phyloP scores from a whole-genome alignment of 2,113 vertebrate species.

The Ptyas mucosa region DNA sequence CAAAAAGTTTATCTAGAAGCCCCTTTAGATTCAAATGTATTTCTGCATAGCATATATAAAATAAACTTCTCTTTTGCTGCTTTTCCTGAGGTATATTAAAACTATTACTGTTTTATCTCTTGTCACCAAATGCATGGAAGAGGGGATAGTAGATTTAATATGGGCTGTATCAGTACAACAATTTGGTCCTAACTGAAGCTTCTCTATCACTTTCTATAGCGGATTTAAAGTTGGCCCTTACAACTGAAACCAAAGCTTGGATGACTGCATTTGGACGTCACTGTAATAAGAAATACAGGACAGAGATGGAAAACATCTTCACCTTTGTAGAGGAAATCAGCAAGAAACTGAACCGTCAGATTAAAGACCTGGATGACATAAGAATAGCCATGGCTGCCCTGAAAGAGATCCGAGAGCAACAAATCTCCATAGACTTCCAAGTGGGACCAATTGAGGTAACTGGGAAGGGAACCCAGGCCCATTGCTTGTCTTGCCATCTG shows the following conservation, averaged over 20 bases:
- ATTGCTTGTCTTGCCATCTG: not conserved
- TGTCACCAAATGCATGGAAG: not conserved
- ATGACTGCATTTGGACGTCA: conserved; percentile 79
- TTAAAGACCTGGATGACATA: conserved; percentile 92
- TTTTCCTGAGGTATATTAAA: not conserved
- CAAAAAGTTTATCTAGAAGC: not conserved
- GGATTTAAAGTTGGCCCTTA: conserved; percentile 85
- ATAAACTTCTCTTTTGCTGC: not conserved
- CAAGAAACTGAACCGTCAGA: conserved; percentile 85
- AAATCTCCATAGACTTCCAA: conserved; percentile 85
- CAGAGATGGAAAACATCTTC: conserved; percentile 89
- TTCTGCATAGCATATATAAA: not conserved
- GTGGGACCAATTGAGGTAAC: conserved; percentile 89
- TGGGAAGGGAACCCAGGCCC: not conserved
- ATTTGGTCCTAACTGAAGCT: not conserved
- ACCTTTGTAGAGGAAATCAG: conserved; percentile 82
- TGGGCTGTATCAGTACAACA: not conserved
- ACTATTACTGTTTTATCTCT: not conserved
- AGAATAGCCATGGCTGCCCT: conserved; percentile 86
- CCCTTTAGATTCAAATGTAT: not conserved
- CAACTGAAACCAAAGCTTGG: conserved; percentile 87
- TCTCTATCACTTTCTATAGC: conserved; percentile 61
- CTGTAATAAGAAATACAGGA: conserved; percentile 86
- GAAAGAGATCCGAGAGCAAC: conserved; percentile 87
- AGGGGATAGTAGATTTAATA: not conserved